Evolutionary conservation across 2,797 vertebrate species (phyloP).

Genomic region (Bovichtus diacanthus): DNA sequence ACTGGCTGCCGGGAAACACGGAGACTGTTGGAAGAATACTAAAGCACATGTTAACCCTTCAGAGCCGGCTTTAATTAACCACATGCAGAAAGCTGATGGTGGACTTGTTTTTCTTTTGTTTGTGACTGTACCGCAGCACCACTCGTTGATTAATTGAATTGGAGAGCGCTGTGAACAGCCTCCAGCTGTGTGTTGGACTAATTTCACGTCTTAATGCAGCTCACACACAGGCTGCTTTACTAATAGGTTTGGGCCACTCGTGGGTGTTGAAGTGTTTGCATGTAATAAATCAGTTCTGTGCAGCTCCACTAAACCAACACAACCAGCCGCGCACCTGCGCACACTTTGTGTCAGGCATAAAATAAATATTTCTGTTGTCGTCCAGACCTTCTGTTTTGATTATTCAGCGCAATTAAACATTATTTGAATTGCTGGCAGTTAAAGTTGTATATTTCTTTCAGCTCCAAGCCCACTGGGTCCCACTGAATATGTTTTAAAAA

Average conservation of each 20-base stretch:
- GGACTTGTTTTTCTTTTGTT: neutral
- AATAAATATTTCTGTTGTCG: no score
- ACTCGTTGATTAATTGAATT: conserved; percentile 20
- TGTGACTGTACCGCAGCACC: neutral
- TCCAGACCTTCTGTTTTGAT: neutral
- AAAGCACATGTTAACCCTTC: neutral
- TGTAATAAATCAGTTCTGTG: conserved; percentile 43
- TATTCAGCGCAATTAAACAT: neutral
- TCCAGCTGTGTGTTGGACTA: conserved; percentile 38
- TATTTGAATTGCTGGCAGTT: no score
- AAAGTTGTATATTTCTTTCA: no score
- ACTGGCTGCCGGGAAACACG: neutral
- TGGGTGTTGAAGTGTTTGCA: conserved; percentile 32
- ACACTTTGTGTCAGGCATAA: neutral
- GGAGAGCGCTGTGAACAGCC: conserved; percentile 2
- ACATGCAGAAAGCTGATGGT: neutral
- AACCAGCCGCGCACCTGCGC: neutral
- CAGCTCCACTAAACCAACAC: conserved; percentile 3
- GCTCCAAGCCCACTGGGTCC: no score
- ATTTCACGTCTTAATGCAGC: conserved; percentile 34
- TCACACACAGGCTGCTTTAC: conserved; percentile 9
- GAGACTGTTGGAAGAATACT: neutral
- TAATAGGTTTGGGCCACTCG: conserved; percentile 25
- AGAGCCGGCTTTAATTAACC: neutral
- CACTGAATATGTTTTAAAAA: no score